Evolutionary conservation across 2,888 invertebrate species (phyloP).

Genomic region (Lamellibrachia columna): DNA sequence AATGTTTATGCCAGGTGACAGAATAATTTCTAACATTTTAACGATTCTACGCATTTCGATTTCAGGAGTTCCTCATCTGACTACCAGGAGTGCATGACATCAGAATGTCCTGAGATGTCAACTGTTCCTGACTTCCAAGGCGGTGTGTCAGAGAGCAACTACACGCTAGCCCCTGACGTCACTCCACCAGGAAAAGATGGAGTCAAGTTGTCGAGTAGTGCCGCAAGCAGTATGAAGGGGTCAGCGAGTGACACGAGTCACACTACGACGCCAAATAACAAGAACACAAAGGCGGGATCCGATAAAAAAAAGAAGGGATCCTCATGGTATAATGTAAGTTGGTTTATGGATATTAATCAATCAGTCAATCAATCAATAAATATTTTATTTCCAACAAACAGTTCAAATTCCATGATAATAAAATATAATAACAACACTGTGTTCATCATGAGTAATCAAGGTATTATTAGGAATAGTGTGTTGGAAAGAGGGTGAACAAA

Average conservation of each 20-base stretch:
- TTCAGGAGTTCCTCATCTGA: neutral
- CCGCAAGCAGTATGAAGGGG: neutral
- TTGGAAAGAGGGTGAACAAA: too few species aligned
- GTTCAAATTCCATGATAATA: too few species aligned
- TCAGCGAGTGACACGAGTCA: conserved; percentile 16
- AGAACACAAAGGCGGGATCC: conserved; percentile 20
- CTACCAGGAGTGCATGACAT: neutral
- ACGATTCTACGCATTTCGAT: neutral
- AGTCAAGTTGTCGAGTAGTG: neutral
- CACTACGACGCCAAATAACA: neutral
- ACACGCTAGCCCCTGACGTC: neutral
- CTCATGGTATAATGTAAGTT: conserved; percentile 61
- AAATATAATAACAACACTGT: too few species aligned
- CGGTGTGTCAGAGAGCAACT: neutral
- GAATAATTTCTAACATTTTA: too few species aligned
- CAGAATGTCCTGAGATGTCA: neutral
- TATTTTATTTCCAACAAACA: too few species aligned
- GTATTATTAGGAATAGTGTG: too few species aligned
- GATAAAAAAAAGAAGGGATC: conserved; percentile 56
- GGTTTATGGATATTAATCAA: neutral
- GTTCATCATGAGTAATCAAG: too few species aligned
- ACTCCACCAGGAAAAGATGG: neutral
- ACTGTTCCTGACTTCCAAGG: neutral
- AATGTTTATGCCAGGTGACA: too few species aligned
- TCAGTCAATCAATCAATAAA: too few species aligned